Percentiles rank a stretch among this genome's conserved stretches.
phyloP scores from a whole-genome alignment of 2,113 vertebrate species.

The Trematocara nigrifrons region DNA sequence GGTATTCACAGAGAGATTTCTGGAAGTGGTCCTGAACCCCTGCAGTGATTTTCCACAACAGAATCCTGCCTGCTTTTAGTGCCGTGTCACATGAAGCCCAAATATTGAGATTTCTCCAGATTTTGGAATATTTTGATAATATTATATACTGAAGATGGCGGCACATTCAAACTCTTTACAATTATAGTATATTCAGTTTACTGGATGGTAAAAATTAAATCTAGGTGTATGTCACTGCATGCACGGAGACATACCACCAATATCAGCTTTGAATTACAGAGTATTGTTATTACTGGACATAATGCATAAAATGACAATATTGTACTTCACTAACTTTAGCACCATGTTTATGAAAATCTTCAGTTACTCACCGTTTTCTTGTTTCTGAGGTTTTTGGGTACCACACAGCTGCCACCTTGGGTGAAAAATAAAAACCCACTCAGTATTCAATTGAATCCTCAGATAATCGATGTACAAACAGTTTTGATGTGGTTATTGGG shows the following conservation, averaged over 20 bases:
- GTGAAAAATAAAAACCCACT: not conserved
- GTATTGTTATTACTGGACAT: not conserved
- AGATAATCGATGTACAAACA: not conserved
- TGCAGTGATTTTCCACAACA: not conserved
- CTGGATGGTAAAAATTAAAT: not conserved
- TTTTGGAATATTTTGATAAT: rapidly evolving
- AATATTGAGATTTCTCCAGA: not conserved
- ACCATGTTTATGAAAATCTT: not conserved
- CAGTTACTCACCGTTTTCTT: conserved; percentile 22
- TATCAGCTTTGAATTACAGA: not conserved
- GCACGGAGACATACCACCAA: rapidly evolving
- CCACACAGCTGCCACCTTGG: conserved; percentile 61
- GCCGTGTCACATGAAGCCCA: not conserved
- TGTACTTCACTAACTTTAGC: not conserved
- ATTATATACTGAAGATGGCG: not conserved
- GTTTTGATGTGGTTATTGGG: no score
- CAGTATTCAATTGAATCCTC: not conserved
- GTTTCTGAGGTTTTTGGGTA: rapidly evolving
- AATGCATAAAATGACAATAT: not conserved
- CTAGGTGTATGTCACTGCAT: not conserved
- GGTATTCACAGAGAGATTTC: not conserved
- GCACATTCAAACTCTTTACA: not conserved
- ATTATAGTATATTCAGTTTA: not conserved
- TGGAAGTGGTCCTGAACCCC: not conserved
- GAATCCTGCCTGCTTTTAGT: not conserved